Evolutionary conservation across 2,888 invertebrate species (phyloP).

Genomic region (Scaptomyza reducta): DNA sequence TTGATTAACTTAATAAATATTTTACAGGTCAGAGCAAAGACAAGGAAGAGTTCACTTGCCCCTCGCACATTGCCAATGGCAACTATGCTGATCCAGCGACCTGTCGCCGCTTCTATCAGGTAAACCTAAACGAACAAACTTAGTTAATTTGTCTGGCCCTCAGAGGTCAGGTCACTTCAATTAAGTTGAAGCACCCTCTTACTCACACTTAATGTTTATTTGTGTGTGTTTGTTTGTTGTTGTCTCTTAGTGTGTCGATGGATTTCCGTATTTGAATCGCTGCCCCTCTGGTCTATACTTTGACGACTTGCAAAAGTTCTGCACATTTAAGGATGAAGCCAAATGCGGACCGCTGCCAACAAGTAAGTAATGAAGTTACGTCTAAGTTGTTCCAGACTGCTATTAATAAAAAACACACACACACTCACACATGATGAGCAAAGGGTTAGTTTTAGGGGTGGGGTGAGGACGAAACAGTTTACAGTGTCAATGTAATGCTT

Average conservation of each 20-base stretch:
- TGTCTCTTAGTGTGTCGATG: slow-evolving; percentile 91
- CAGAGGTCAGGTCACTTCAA: slow-evolving; percentile 3
- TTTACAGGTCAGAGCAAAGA: slow-evolving; percentile 81
- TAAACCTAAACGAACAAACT: slow-evolving; percentile 75
- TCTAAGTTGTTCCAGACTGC: slow-evolving; percentile 34
- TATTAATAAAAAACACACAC: slow-evolving; percentile 44
- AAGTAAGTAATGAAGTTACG: slow-evolving; percentile 87
- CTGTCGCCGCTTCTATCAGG: slow-evolving; percentile 95
- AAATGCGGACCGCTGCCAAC: slow-evolving; percentile 94
- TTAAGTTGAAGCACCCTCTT: background rate
- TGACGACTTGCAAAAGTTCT: slow-evolving; percentile 94
- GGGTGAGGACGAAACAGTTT: slow-evolving; percentile 5
- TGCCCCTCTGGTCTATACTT: slow-evolving; percentile 96
- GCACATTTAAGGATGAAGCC: slow-evolving; percentile 95
- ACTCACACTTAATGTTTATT: background rate
- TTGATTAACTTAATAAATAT: slow-evolving; percentile 1
- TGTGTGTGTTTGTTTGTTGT: no score
- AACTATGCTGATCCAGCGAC: slow-evolving; percentile 95
- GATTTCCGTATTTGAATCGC: slow-evolving; percentile 93
- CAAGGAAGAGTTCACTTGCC: slow-evolving; percentile 89
- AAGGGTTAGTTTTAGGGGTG: background rate
- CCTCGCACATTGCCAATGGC: slow-evolving; percentile 93
- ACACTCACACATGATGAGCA: background rate
- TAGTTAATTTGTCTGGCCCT: slow-evolving; percentile 12
- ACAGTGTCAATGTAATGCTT: slow-evolving; percentile 40